phyloP scores from a whole-genome alignment of 1,140 invertebrate species.

The Palaemon carinicauda region DNA sequence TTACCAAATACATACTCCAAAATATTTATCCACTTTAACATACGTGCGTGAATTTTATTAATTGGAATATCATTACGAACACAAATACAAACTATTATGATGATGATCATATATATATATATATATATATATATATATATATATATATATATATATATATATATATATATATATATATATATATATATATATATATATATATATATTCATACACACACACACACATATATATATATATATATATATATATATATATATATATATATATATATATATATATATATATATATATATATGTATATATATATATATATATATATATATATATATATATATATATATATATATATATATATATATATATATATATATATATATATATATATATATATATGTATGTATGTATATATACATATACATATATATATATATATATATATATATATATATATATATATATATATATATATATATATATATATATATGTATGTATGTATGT shows the following conservation, averaged over 20 bases:
- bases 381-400: slow-evolving; percentile 14
- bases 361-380: slow-evolving; percentile 7
- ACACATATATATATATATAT: background rate
- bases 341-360: slow-evolving; percentile 8
- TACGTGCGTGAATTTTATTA: too few species aligned
- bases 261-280: slow-evolving; percentile 11
- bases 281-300: slow-evolving; percentile 8
- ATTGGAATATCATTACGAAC: too few species aligned
- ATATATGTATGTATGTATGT: too few species aligned
- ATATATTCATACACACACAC: background rate
- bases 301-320: slow-evolving; percentile 18
- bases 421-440: too few species aligned
- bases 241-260: slow-evolving; percentile 18
- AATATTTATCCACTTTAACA: too few species aligned
- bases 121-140: background rate
- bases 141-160: background rate
- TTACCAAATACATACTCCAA: too few species aligned
- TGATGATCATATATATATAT: background rate
- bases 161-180: too few species aligned
- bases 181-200: too few species aligned
- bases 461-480: too few species aligned
- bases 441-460: too few species aligned
- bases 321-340: slow-evolving; percentile 14
- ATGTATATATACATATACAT: background rate
- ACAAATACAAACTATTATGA: too few species aligned